These are phyloP conservation scores for Pseudomyrmex flavicornis DNA, from an alignment of 1,140 invertebrate genomes.

Conservation along the genomic window DNA sequence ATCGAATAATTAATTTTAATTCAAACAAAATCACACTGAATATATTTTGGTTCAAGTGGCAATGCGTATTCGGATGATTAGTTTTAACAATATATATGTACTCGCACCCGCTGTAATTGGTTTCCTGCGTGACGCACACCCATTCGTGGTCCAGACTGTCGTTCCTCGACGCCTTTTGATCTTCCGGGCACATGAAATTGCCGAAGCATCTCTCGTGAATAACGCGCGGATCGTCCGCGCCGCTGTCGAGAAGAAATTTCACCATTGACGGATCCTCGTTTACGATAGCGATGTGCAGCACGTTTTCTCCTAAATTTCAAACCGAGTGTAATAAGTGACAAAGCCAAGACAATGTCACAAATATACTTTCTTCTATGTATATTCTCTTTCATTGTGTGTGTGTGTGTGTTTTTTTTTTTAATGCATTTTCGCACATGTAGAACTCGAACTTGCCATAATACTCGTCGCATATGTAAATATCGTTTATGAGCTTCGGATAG, in stretches of 20 bases:
- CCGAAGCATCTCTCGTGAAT: slow-evolving; percentile 96
- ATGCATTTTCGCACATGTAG: neutral
- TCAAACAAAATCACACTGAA: too few relatives aligned
- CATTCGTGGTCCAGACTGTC: slow-evolving; percentile 97
- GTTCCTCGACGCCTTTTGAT: slow-evolving; percentile 95
- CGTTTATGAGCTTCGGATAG: slow-evolving; percentile 98
- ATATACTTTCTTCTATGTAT: too few relatives aligned
- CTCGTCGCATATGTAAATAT: slow-evolving; percentile 98
- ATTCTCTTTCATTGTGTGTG: too few relatives aligned
- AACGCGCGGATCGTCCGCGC: slow-evolving; percentile 88
- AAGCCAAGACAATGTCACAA: too few relatives aligned
- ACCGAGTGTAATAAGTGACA: too few relatives aligned
- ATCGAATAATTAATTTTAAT: too few relatives aligned
- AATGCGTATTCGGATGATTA: neutral
- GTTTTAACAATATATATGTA: slow-evolving; percentile 78
- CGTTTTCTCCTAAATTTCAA: slow-evolving; percentile 90
- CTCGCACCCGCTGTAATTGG: slow-evolving; percentile 98
- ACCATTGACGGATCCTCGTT: slow-evolving; percentile 99
- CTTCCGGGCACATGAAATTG: slow-evolving; percentile 98
- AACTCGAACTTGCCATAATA: slow-evolving; percentile 92
- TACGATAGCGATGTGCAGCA: slow-evolving; percentile 98
- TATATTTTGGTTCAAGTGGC: too few relatives aligned
- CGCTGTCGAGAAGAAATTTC: slow-evolving; percentile 96
- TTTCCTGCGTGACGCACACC: slow-evolving; percentile 93
- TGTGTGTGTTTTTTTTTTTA: too few relatives aligned